A percentile compares a stretch with the other conserved stretches of the same genome.
These are phyloP conservation scores for Plumapathes pennacea DNA, from an alignment of 92 coral and sea anemone genomes.

Conservation along the genomic window DNA sequence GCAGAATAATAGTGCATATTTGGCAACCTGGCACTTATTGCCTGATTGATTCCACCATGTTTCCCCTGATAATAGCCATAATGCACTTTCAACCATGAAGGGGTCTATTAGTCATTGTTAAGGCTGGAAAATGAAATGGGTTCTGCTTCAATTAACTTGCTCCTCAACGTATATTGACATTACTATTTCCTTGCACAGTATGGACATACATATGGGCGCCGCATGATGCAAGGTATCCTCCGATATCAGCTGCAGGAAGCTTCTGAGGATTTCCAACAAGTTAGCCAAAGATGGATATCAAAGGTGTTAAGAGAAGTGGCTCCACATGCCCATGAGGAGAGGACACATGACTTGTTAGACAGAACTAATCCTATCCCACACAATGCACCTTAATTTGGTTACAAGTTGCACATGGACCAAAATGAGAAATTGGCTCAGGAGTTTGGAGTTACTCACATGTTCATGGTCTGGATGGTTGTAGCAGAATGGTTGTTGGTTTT, in stretches of 20 bases:
- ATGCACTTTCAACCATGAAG: too few relatives aligned
- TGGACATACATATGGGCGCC: constrained; percentile 36
- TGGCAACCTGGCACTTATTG: too few relatives aligned
- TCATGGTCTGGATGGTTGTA: constrained; percentile 35
- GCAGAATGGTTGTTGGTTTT: constrained; percentile 39
- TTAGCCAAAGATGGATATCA: constrained; percentile 24
- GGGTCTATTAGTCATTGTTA: too few relatives aligned
- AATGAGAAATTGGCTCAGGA: constrained; percentile 46
- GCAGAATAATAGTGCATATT: too few relatives aligned
- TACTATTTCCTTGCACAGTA: constrained; percentile 14
- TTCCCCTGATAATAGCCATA: too few relatives aligned
- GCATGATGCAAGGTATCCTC: constrained; percentile 30
- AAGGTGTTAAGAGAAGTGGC: constrained; percentile 9
- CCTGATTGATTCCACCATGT: too few relatives aligned
- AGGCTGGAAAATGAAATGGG: too few relatives aligned
- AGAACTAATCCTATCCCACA: constrained; percentile 51
- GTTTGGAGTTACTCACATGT: constrained; percentile 50
- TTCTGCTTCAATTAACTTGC: too few relatives aligned
- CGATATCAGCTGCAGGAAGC: constrained; percentile 6
- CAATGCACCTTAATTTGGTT: constrained; percentile 47
- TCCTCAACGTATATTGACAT: too few relatives aligned
- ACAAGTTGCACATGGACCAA: constrained; percentile 52
- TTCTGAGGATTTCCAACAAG: neutral
- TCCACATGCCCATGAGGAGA: constrained; percentile 11
- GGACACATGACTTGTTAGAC: constrained; percentile 24